A percentile compares a stretch with the other conserved stretches of the same genome.
These are phyloP conservation scores for Conops quadrifasciatus DNA, from an alignment of 2,888 invertebrate species.

Conservation along the genomic window DNA sequence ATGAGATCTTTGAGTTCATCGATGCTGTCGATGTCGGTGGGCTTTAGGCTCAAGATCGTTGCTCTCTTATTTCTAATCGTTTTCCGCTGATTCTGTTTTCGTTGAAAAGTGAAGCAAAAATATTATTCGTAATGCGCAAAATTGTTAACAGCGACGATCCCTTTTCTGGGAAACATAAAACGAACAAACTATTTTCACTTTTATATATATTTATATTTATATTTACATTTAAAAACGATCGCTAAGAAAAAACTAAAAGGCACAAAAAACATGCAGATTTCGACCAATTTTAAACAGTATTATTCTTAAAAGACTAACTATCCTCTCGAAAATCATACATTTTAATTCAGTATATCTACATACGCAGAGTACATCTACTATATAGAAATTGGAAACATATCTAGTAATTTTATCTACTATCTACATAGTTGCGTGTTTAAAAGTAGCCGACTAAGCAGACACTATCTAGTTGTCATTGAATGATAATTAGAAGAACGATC, in stretches of 20 bases:
- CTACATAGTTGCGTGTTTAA: constrained; percentile 32
- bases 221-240: constrained; percentile 3
- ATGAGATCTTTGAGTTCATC: constrained; percentile 61
- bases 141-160: neutral
- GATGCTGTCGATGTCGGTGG: constrained; percentile 56
- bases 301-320: constrained; percentile 4
- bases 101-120: neutral
- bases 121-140: constrained; percentile 10
- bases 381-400: constrained; percentile 33
- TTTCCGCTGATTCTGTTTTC: too few relatives aligned
- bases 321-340: neutral
- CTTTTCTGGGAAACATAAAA: constrained; percentile 2
- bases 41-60: constrained; percentile 58
- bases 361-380: too few relatives aligned
- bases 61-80: constrained; percentile 26
- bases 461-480: too few relatives aligned
- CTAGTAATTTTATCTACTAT: constrained; percentile 35
- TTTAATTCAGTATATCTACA: constrained; percentile 12
- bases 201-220: constrained; percentile 20
- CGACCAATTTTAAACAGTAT: constrained; percentile 43
- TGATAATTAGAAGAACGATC: too few relatives aligned
- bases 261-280: constrained; percentile 37
- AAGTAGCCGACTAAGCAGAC: constrained; percentile 1
- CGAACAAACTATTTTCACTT: constrained; percentile 29
- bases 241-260: constrained; percentile 17